Conservation (phyloP, 2,113 vertebrate species). For the Sinosuthora webbiana region DNA sequence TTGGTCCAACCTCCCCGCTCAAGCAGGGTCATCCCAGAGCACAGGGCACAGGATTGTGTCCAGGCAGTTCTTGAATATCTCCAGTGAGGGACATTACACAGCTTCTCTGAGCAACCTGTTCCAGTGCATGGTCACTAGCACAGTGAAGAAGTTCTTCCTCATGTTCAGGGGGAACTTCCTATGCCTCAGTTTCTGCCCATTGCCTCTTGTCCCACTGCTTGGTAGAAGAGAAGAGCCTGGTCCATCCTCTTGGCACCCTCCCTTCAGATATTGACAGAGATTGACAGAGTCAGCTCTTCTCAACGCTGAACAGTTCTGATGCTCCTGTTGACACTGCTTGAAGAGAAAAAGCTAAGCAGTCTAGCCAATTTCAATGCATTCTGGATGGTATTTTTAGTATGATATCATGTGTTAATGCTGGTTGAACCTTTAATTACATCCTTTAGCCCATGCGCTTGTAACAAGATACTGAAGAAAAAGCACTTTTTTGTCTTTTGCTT, state of each 20-base stretch:
- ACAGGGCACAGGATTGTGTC: background rate
- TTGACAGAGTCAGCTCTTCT: rapidly evolving
- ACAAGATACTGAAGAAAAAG: background rate
- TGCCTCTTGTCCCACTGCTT: background rate
- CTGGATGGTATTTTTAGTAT: background rate
- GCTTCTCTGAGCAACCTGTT: rapidly evolving
- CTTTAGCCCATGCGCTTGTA: background rate
- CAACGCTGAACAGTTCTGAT: background rate
- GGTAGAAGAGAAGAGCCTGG: background rate
- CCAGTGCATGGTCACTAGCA: background rate
- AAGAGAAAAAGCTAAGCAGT: background rate
- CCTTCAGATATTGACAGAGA: background rate
- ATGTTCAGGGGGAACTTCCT: background rate
- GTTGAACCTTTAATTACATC: background rate
- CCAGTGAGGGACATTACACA: background rate
- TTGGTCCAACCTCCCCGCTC: background rate
- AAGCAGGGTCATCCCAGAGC: background rate
- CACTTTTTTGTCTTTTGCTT: background rate
- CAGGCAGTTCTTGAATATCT: background rate
- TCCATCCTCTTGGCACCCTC: background rate
- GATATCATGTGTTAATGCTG: background rate
- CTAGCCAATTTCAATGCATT: background rate
- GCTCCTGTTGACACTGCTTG: background rate
- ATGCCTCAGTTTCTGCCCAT: background rate
- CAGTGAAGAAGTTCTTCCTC: background rate